Evolutionary conservation across 1,140 invertebrate genomes (phyloP).

Genomic region (Drosophila jambulina): DNA sequence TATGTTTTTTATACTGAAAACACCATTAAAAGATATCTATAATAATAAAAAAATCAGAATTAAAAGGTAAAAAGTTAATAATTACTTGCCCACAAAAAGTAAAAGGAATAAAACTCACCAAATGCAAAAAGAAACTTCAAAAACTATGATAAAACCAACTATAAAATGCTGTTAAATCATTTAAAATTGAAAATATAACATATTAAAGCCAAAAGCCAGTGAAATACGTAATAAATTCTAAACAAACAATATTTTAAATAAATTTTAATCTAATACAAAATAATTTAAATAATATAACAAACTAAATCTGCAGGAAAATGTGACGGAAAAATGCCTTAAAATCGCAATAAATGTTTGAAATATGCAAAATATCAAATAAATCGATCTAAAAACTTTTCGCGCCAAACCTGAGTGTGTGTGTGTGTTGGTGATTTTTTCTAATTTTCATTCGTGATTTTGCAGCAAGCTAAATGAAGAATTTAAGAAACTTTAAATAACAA

Average conservation of each 20-base stretch:
- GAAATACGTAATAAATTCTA: not conserved
- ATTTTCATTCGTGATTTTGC: conserved; percentile 4
- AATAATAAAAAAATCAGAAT: not conserved
- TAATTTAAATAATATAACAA: not conserved
- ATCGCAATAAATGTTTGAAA: not conserved
- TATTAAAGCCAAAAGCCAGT: not conserved
- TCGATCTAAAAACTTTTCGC: not conserved
- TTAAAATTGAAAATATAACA: not conserved
- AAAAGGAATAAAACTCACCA: not conserved
- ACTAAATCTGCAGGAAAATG: not conserved
- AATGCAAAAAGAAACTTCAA: not conserved
- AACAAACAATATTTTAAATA: not conserved
- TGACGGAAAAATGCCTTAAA: not conserved
- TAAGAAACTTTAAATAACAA: conserved; percentile 1
- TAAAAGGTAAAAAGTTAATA: not conserved
- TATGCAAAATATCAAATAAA: not conserved
- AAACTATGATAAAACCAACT: not conserved
- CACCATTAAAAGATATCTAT: not conserved
- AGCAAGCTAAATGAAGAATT: conserved; percentile 11
- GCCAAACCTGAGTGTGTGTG: not conserved
- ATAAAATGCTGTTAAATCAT: too few relatives aligned
- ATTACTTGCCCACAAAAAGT: not conserved
- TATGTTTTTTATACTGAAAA: not conserved
- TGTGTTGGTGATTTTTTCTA: conserved; percentile 10
- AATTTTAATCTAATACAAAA: too few relatives aligned